phyloP scores from a whole-genome alignment of 1,140 invertebrate species.

The Pseudomyrmex cubaensis region DNA sequence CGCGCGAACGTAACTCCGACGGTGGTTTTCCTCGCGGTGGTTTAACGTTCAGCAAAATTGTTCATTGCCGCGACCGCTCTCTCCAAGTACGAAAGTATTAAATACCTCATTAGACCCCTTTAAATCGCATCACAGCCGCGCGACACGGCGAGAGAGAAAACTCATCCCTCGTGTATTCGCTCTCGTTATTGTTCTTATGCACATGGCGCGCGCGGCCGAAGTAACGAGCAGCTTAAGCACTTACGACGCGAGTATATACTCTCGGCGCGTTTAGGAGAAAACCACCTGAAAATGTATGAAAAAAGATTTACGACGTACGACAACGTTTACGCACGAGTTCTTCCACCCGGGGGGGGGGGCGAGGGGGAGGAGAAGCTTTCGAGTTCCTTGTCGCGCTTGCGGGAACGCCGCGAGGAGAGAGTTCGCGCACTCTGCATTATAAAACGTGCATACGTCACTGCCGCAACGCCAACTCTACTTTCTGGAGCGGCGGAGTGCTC shows the following conservation, averaged over 20 bases:
- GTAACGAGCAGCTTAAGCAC: slow-evolving; percentile 42
- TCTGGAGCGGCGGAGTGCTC: slow-evolving; percentile 17
- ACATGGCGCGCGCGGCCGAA: slow-evolving; percentile 17
- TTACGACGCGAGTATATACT: slow-evolving; percentile 34
- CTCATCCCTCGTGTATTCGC: background rate
- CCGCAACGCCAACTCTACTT: slow-evolving; percentile 53
- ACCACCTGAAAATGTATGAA: slow-evolving; percentile 48
- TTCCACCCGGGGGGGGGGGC: background rate
- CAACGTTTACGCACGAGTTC: slow-evolving; percentile 57
- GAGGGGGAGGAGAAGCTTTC: background rate
- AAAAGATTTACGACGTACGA: slow-evolving; percentile 55
- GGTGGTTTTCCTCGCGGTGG: slow-evolving; percentile 31
- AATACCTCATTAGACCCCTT: slow-evolving; percentile 26
- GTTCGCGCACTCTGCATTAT: slow-evolving; percentile 59
- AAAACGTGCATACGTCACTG: slow-evolving; percentile 61
- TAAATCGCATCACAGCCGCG: slow-evolving; percentile 43
- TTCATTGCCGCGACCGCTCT: background rate
- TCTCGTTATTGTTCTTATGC: slow-evolving; percentile 41
- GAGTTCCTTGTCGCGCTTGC: slow-evolving; percentile 28
- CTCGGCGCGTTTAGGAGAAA: slow-evolving; percentile 20
- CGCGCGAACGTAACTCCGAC: slow-evolving; percentile 19
- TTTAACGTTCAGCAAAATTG: slow-evolving; percentile 43
- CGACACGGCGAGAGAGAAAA: slow-evolving; percentile 22
- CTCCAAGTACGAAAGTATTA: background rate
- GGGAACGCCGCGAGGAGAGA: slow-evolving; percentile 7